A percentile compares a stretch with the other conserved stretches of the same genome.
Evolutionary conservation across 2,888 invertebrate genomes (phyloP).

Genomic region (Chaitophorus viminalis): DNA sequence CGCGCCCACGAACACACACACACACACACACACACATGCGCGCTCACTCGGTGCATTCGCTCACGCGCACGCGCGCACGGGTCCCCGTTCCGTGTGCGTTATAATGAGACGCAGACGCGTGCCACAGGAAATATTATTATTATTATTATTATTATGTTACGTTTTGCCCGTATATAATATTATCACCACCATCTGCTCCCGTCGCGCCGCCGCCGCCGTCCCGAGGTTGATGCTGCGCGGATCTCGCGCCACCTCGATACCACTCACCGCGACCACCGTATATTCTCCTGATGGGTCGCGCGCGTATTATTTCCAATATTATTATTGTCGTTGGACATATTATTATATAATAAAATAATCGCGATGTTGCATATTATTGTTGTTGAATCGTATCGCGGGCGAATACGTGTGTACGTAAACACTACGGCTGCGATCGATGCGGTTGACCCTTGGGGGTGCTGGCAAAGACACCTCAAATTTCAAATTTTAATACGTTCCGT

Average conservation of each 20-base stretch:
- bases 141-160: conserved; percentile 54
- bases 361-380: no score
- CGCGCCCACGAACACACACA: neutral
- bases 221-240: neutral
- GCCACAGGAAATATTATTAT: conserved; percentile 62
- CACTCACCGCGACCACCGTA: no score
- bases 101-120: conserved; percentile 62
- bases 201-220: neutral
- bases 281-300: no score
- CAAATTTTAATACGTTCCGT: no score
- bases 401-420: no score
- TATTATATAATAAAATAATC: no score
- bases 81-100: conserved; percentile 18
- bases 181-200: neutral
- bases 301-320: neutral
- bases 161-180: neutral
- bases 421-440: no score
- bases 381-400: no score
- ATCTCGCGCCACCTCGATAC: no score
- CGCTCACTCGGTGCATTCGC: neutral
- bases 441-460: no score
- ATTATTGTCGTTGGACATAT: no score
- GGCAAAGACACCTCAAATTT: no score
- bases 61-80: neutral
- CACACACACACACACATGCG: neutral